Evolutionary conservation across 2,113 vertebrate species (phyloP).

Genomic region (Anseranas semipalmata): DNA sequence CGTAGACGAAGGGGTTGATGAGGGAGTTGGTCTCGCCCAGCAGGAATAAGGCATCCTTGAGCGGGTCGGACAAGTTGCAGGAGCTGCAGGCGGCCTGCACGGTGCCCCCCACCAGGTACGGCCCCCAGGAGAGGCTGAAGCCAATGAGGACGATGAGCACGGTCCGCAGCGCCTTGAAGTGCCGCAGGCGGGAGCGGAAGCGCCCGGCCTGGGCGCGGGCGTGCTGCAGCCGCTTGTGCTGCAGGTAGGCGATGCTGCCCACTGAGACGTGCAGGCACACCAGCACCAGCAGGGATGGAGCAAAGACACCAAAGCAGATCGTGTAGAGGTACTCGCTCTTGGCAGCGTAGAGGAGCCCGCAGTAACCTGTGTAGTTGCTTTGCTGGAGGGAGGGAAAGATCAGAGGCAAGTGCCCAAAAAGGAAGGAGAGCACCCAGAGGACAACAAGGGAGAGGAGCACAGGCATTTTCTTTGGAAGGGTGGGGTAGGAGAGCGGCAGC

Average conservation of each 20-base stretch:
- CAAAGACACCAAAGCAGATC: conserved; percentile 39
- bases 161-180: conserved; percentile 37
- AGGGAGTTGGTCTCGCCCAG: conserved; percentile 46
- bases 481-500: conserved; percentile 24
- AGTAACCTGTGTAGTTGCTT: conserved; percentile 5
- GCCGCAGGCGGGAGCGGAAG: neutral
- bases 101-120: conserved; percentile 28
- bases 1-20: conserved; percentile 31
- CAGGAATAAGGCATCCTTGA: conserved; percentile 22
- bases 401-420: conserved; percentile 42
- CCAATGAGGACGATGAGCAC: conserved; percentile 9
- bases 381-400: conserved; percentile 17
- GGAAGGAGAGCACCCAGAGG: conserved; percentile 34
- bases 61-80: neutral
- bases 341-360: conserved; percentile 26
- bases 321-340: conserved; percentile 44
- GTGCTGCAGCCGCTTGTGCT: neutral
- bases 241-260: conserved; percentile 16
- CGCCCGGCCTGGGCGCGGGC: neutral
- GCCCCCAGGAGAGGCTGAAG: conserved; percentile 48
- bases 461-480: conserved; percentile 7
- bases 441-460: neutral
- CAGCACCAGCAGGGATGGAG: conserved; percentile 11
- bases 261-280: conserved; percentile 18
- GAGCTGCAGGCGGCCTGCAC: conserved; percentile 31